Base-by-base conservation (phyloP, 2,888 invertebrate genomes). In the Cremastinae sp. region DNA sequence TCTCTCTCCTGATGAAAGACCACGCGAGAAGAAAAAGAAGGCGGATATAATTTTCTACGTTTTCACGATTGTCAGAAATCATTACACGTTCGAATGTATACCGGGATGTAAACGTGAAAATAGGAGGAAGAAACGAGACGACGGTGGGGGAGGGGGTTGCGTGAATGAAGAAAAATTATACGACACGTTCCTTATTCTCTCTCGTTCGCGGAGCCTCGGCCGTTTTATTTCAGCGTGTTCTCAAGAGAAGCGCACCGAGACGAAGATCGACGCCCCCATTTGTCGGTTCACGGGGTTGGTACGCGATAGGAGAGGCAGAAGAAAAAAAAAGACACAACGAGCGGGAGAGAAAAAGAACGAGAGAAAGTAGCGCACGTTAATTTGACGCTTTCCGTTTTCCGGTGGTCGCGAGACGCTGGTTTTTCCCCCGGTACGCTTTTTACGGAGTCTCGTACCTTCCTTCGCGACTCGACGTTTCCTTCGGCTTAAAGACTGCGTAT, bases 371-470 rank as follows among this genome's bases (percentile, higher is more conserved):
- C 71, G 71, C 74, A 79, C 78, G 78, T 79, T 79, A 78, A 83
- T 82, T 82, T 79, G 73, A 78, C 59, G 78, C 78, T 79, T 80
- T 78, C 79, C 79, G 80, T 78, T 79, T 79, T 80, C 80, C 80
- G 79, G 80, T 77, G 66, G 51, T 61, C 61, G 49, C 49, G 51
- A 49, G 47, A 28, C 73, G 65, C 16, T 69, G 64, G 78, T 80
- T 84, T 84, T 79, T 70, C 76, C 75, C 66, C 61, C 49, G 20
- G n/a, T 34, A 54, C 12, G 28, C 34, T 34, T 53, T 66, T 66
- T 66, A 56, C 16, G 5, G 45, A 20, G 54, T 45, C 20, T 16
- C 43, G 47, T 43, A 14, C 43, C 66, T 53, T 58, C 64, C 65
- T 69, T 65, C 59, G 72, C 75, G 75, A 78, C 76, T 74, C 71